Evolutionary conservation across 2,888 invertebrate species (phyloP).

Genomic region (Rambutsinella grinnellia): DNA sequence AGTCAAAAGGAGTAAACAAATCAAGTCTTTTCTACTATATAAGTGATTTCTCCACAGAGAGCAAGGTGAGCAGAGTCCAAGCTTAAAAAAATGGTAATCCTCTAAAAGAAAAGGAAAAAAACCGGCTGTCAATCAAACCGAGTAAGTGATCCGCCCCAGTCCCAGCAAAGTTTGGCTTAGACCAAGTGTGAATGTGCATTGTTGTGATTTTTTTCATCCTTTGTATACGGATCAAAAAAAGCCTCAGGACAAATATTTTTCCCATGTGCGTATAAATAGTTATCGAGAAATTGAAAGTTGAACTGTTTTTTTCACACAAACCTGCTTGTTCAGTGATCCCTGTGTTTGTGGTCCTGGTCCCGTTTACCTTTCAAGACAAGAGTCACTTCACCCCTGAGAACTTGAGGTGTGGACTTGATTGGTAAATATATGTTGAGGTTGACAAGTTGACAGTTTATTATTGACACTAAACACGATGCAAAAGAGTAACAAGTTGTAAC

Average conservation of each 20-base stretch:
- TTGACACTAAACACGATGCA: neutral
- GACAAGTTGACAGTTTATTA: constrained; percentile 52
- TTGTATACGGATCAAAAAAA: constrained; percentile 9
- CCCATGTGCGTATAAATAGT: too few species aligned
- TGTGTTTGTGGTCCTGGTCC: constrained; percentile 24
- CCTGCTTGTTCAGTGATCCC: constrained; percentile 5
- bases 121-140: constrained; percentile 57
- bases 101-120: constrained; percentile 45
- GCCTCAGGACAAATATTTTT: constrained; percentile 25
- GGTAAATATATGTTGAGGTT: neutral
- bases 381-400: constrained; percentile 49
- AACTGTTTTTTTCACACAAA: neutral
- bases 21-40: constrained; percentile 23
- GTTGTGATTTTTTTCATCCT: constrained; percentile 6
- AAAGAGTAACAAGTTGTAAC: too few species aligned
- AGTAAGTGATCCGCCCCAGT: constrained; percentile 55
- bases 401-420: constrained; percentile 6
- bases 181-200: constrained; percentile 5
- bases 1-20: constrained; percentile 34
- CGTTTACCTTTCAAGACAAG: constrained; percentile 36
- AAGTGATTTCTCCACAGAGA: constrained; percentile 16
- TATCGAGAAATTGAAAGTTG: constrained; percentile 45
- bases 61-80: constrained; percentile 33
- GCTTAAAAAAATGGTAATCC: constrained; percentile 29
- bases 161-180: constrained; percentile 35